Conservation (phyloP, 1,140 invertebrate species). For the Calycopis cecrops region DNA sequence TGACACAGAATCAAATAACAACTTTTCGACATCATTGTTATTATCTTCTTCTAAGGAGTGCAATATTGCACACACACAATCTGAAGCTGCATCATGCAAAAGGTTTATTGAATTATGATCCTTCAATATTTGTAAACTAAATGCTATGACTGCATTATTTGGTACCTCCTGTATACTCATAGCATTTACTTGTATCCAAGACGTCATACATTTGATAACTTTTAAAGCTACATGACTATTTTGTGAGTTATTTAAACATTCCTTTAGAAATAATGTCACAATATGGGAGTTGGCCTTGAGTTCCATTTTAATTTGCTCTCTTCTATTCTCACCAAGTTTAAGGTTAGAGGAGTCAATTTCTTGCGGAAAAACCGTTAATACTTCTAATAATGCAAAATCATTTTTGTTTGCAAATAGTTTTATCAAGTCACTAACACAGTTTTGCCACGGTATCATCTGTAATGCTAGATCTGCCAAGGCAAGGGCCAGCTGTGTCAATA, state of each 20-base stretch:
- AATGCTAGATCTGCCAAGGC: conserved; percentile 94
- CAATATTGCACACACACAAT: conserved; percentile 92
- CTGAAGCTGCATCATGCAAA: conserved; percentile 93
- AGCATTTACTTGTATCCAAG: conserved; percentile 85
- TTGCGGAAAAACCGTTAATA: conserved; percentile 96
- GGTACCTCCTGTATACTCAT: conserved; percentile 80
- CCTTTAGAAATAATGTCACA: conserved; percentile 85
- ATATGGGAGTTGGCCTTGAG: conserved; percentile 80
- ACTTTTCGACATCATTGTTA: conserved; percentile 81
- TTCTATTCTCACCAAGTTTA: conserved; percentile 91
- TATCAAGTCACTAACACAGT: conserved; percentile 90
- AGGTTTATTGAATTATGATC: conserved; percentile 79
- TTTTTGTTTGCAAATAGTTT: conserved; percentile 80
- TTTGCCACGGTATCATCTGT: conserved; percentile 95
- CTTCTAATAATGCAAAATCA: conserved; percentile 90
- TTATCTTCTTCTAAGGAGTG: conserved; percentile 86
- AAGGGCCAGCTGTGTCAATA: conserved; percentile 94
- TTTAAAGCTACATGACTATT: conserved; percentile 74
- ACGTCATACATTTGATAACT: conserved; percentile 86
- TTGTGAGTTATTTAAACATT: conserved; percentile 79
- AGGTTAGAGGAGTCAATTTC: conserved; percentile 91
- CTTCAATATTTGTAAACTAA: conserved; percentile 82
- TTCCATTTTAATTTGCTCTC: conserved; percentile 88
- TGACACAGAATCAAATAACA: conserved; percentile 88
- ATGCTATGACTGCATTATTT: conserved; percentile 81